Evolutionary conservation across 2,888 invertebrate genomes (phyloP).

Genomic region (Zaprionus bogoriensis): DNA sequence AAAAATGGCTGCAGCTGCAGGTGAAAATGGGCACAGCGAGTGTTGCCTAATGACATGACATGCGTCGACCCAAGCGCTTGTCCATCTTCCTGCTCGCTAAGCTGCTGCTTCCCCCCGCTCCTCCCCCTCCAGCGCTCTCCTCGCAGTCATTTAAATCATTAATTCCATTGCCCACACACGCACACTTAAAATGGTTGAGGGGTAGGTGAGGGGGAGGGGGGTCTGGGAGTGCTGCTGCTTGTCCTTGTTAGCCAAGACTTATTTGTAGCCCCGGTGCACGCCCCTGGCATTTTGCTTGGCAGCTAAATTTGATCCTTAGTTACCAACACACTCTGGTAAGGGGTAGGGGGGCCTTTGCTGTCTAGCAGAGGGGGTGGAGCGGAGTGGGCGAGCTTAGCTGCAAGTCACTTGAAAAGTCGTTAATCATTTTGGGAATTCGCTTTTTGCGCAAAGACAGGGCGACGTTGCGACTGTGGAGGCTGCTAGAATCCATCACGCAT

Average conservation of each 20-base stretch:
- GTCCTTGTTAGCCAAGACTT: constrained; percentile 66
- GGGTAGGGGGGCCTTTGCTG: too few relatives aligned
- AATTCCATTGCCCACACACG: constrained; percentile 77
- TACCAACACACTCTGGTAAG: neutral
- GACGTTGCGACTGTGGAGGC: constrained; percentile 28
- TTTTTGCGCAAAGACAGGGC: constrained; percentile 20
- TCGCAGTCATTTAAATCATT: constrained; percentile 81
- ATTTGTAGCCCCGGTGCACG: constrained; percentile 58
- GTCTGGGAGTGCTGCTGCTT: constrained; percentile 5
- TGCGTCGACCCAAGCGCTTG: constrained; percentile 25
- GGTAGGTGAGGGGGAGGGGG: neutral
- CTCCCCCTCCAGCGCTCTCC: constrained; percentile 31
- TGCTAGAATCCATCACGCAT: constrained; percentile 68
- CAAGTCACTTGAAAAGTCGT: constrained; percentile 82
- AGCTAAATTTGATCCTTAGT: constrained; percentile 56
- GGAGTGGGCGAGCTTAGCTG: too few relatives aligned
- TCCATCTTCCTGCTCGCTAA: constrained; percentile 7
- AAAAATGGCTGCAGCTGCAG: constrained; percentile 69
- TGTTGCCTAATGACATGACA: constrained; percentile 75
- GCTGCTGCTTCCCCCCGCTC: neutral
- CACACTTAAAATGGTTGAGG: too few relatives aligned
- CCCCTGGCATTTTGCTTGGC: constrained; percentile 34
- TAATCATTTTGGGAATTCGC: constrained; percentile 78
- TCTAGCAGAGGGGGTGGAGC: too few relatives aligned
- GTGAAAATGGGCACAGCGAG: constrained; percentile 62